phyloP scores from a whole-genome alignment of 2,113 vertebrate genomes.

The Vulpes vulpes region DNA sequence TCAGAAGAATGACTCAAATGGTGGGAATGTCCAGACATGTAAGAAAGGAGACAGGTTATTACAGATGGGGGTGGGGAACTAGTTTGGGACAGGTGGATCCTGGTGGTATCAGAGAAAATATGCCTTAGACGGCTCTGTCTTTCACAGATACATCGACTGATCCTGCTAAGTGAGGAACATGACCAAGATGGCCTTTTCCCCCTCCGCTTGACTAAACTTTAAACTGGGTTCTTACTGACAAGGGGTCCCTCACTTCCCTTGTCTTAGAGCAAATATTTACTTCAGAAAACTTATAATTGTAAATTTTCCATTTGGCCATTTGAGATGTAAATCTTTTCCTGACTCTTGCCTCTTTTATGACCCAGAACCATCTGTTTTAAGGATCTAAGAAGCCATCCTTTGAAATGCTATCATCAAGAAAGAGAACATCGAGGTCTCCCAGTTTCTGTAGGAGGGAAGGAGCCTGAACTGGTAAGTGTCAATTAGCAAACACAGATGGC shows the following conservation, averaged over 20 bases:
- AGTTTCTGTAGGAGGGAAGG: not conserved
- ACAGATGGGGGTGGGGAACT: not conserved
- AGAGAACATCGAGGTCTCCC: not conserved
- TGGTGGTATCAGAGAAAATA: not conserved
- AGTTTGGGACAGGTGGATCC: not conserved
- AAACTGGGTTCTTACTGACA: not conserved
- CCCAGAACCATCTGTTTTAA: not conserved
- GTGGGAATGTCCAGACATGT: not conserved
- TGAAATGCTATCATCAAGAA: not conserved
- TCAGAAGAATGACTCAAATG: not conserved
- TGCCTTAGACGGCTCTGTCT: not conserved
- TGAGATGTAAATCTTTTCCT: conserved; percentile 10
- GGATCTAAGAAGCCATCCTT: not conserved
- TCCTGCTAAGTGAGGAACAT: not conserved
- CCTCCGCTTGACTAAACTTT: not conserved
- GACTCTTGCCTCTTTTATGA: not conserved
- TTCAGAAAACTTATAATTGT: conserved; percentile 16
- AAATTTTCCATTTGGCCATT: conserved; percentile 23
- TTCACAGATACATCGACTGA: not conserved
- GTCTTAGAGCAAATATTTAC: not conserved
- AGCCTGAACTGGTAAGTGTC: not conserved
- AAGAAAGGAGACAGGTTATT: not conserved
- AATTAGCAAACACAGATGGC: not conserved
- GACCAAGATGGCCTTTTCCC: not conserved
- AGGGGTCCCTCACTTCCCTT: not conserved